phyloP scores from a whole-genome alignment of 2,797 vertebrate genomes.

The Hoplostethus mediterraneus region DNA sequence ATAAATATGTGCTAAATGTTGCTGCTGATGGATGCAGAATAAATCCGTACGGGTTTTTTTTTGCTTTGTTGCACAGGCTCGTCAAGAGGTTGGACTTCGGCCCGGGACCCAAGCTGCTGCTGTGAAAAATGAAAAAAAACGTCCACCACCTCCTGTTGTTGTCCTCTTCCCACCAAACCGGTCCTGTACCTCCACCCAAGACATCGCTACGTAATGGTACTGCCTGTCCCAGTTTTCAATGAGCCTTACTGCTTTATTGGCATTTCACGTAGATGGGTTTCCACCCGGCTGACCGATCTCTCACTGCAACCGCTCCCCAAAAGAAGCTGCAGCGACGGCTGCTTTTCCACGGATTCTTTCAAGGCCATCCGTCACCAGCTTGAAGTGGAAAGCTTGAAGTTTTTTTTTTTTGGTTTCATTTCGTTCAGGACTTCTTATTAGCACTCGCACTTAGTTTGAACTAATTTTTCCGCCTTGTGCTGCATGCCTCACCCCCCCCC shows the following conservation, averaged over 20 bases:
- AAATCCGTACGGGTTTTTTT: not conserved
- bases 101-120: constrained; percentile 85
- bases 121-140: constrained; percentile 75
- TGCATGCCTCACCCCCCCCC: not conserved
- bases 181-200: not conserved
- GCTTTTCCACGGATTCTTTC: not conserved
- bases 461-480: constrained; percentile 13
- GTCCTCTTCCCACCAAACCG: not conserved
- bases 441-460: constrained; percentile 64
- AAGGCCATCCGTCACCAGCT: not conserved
- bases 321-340: not conserved
- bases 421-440: constrained; percentile 10
- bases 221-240: not conserved
- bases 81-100: constrained; percentile 74
- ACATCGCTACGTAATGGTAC: constrained; percentile 16
- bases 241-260: not conserved
- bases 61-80: constrained; percentile 48
- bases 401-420: not conserved
- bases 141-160: not conserved
- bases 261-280: not conserved
- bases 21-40: not conserved
- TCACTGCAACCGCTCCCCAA: not conserved
- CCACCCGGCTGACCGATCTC: not conserved
- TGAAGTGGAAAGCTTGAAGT: not conserved
- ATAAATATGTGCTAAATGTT: not conserved